Evolutionary conservation across 2,113 vertebrate genomes (phyloP).

Genomic region (Tor tambroides): DNA sequence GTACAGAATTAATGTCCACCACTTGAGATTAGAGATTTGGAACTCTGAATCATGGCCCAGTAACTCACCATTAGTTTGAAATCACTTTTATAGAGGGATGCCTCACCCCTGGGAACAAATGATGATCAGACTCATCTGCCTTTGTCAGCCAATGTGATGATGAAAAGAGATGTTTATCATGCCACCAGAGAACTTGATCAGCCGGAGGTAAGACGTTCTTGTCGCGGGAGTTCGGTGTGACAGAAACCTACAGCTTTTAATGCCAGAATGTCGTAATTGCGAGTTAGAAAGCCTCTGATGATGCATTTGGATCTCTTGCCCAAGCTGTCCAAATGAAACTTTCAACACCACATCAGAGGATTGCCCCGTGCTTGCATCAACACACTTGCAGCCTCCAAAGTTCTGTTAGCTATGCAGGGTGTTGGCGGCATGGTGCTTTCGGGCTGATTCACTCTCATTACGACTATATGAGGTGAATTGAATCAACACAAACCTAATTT

Average conservation of each 20-base stretch:
- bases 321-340: slow-evolving; percentile 22
- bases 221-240: slow-evolving; percentile 32
- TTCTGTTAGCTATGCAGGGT: slow-evolving; percentile 19
- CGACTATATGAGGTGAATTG: slow-evolving; percentile 25
- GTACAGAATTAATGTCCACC: background rate
- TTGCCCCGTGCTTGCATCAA: slow-evolving; percentile 46
- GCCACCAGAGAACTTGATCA: slow-evolving; percentile 64
- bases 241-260: slow-evolving; percentile 41
- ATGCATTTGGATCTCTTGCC: slow-evolving; percentile 8
- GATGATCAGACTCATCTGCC: slow-evolving; percentile 59
- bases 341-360: slow-evolving; percentile 40
- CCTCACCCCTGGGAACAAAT: too few species aligned
- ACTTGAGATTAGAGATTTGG: background rate
- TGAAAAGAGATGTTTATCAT: slow-evolving; percentile 27
- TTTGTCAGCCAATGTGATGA: slow-evolving; percentile 67
- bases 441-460: slow-evolving; percentile 22
- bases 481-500: slow-evolving; percentile 40
- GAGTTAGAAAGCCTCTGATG: slow-evolving; percentile 26
- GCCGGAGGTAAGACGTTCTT: background rate
- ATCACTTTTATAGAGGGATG: too few species aligned
- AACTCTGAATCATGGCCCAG: slow-evolving; percentile 24
- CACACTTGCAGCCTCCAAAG: slow-evolving; percentile 16
- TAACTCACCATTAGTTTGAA: slow-evolving; percentile 65
- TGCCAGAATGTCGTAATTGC: slow-evolving; percentile 44
- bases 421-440: background rate